phyloP scores from a whole-genome alignment of 1,140 invertebrate species.

The Cotesia chilonis region DNA sequence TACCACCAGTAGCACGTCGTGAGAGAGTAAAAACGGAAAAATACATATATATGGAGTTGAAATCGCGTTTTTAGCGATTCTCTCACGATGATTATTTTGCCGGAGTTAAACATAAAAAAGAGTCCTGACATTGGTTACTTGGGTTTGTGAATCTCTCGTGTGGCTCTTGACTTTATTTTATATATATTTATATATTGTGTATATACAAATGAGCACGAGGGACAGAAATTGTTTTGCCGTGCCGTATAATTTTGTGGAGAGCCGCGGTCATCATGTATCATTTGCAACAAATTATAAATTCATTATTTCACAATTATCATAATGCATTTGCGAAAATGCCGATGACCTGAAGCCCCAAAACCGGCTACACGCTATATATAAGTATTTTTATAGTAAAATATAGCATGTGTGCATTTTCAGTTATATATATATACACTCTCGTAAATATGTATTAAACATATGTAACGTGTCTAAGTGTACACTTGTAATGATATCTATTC shows the following conservation, averaged over 20 bases:
- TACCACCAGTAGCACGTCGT: not conserved
- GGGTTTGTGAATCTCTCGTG: slow-evolving; percentile 19
- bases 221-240: slow-evolving; percentile 57
- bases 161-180: slow-evolving; percentile 15
- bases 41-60: slow-evolving; percentile 12
- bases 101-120: slow-evolving; percentile 24
- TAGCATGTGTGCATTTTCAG: not conserved
- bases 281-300: slow-evolving; percentile 63
- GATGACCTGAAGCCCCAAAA: slow-evolving; percentile 44
- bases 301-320: slow-evolving; percentile 64
- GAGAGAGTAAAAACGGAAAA: slow-evolving; percentile 25
- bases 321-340: slow-evolving; percentile 59
- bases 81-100: slow-evolving; percentile 57
- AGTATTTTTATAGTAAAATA: slow-evolving; percentile 2
- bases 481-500: too few species aligned
- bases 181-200: slow-evolving; percentile 11
- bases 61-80: slow-evolving; percentile 52
- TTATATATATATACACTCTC: not conserved
- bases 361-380: slow-evolving; percentile 9
- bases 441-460: not conserved
- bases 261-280: slow-evolving; percentile 59
- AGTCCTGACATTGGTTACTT: slow-evolving; percentile 5
- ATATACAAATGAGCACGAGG: slow-evolving; percentile 24
- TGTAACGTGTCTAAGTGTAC: too few species aligned
- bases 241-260: slow-evolving; percentile 57